Evolutionary conservation across 2,113 vertebrate species (phyloP).

Genomic region (Rutilus rutilus): DNA sequence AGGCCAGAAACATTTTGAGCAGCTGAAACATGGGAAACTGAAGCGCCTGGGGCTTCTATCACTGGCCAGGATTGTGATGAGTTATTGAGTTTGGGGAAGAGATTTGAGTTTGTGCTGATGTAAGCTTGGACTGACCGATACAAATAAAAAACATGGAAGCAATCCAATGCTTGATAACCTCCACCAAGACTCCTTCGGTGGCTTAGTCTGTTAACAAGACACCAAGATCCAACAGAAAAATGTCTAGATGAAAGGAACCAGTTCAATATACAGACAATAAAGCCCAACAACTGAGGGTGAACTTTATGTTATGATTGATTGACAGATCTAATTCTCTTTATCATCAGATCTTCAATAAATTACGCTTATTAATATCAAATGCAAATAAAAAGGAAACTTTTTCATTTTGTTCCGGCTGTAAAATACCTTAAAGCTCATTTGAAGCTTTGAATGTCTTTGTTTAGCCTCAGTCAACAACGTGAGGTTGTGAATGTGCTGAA

Average conservation of each 20-base stretch:
- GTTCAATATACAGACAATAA: not conserved
- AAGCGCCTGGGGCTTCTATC: constrained; percentile 19
- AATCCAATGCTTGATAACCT: not conserved
- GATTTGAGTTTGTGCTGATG: constrained; percentile 34
- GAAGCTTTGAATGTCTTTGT: constrained; percentile 2
- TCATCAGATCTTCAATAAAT: not conserved
- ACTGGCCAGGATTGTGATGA: constrained; percentile 1
- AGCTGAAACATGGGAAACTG: constrained; percentile 7
- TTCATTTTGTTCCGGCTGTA: not conserved
- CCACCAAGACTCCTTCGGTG: not conserved
- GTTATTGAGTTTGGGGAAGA: constrained; percentile 26
- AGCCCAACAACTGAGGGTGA: not conserved
- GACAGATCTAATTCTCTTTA: not conserved
- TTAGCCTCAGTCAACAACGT: not conserved
- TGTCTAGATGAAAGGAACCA: not conserved
- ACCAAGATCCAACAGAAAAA: not conserved
- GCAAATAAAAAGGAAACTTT: not conserved
- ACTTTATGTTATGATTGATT: not conserved
- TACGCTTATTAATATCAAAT: not conserved
- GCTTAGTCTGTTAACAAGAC: not conserved
- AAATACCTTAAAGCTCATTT: not conserved
- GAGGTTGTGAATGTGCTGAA: not conserved
- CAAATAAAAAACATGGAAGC: not conserved
- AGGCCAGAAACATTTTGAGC: constrained; percentile 13
- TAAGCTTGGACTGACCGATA: not conserved